Conservation (phyloP, 2,797 vertebrate species). For the Sebastes diploproa region DNA sequence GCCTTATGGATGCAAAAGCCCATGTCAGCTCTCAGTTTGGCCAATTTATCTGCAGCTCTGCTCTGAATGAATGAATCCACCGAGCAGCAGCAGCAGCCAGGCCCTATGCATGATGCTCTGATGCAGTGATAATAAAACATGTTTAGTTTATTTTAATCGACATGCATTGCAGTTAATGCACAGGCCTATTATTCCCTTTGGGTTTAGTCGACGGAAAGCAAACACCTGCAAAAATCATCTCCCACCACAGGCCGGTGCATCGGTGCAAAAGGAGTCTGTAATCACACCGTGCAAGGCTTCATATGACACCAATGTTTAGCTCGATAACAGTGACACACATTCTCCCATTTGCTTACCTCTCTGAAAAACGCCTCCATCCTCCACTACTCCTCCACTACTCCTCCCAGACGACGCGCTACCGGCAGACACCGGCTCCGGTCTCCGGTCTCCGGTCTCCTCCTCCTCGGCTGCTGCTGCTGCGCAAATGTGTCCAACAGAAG, state of each 20-base stretch:
- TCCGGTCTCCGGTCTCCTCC: neutral
- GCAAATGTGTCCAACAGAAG: slow-evolving; percentile 45
- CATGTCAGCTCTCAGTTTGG: slow-evolving; percentile 64
- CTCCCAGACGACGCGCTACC: slow-evolving; percentile 66
- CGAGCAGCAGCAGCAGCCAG: slow-evolving; percentile 20
- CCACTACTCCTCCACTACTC: slow-evolving; percentile 23
- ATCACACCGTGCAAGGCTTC: neutral
- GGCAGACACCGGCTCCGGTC: slow-evolving; percentile 63
- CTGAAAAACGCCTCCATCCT: slow-evolving; percentile 84
- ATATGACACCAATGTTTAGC: slow-evolving; percentile 6
- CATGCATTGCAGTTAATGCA: neutral
- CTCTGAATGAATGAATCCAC: slow-evolving; percentile 54
- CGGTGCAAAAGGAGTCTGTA: neutral
- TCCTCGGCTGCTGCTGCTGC: neutral
- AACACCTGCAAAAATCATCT: slow-evolving; percentile 55
- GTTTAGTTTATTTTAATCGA: neutral
- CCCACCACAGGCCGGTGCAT: neutral
- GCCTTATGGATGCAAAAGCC: slow-evolving; percentile 59
- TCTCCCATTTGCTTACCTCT: slow-evolving; percentile 73
- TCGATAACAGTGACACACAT: slow-evolving; percentile 23
- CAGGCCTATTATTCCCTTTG: neutral
- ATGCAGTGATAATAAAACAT: slow-evolving; percentile 45
- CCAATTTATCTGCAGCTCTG: slow-evolving; percentile 69
- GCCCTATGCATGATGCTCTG: slow-evolving; percentile 19
- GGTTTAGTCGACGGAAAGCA: slow-evolving; percentile 15